Evolutionary conservation across 2,113 vertebrate genomes (phyloP).

Genomic region (Parus major): DNA sequence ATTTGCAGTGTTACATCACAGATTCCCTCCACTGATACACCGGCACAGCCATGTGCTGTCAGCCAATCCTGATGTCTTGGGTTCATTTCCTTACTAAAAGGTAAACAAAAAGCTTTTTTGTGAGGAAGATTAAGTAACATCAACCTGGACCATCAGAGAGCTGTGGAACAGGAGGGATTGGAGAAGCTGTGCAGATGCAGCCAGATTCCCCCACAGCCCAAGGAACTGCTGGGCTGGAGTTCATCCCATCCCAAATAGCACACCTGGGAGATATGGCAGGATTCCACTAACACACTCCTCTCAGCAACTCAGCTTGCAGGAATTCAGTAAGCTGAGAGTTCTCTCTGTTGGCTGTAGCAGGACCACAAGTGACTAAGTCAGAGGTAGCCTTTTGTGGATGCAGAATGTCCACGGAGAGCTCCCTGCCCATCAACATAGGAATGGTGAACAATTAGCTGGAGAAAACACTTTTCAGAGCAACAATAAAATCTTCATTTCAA

Average conservation of each 20-base stretch:
- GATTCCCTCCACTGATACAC: slow-evolving; percentile 20
- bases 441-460: background rate
- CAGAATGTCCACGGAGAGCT: background rate
- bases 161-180: background rate
- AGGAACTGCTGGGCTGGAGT: background rate
- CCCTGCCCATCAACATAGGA: accelerated
- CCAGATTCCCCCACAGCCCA: accelerated
- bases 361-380: background rate
- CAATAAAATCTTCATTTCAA: background rate
- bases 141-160: background rate
- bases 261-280: background rate
- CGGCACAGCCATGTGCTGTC: slow-evolving; percentile 32
- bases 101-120: background rate
- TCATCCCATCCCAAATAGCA: background rate
- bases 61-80: slow-evolving; percentile 38
- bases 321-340: background rate
- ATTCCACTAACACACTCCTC: background rate
- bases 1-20: slow-evolving; percentile 52
- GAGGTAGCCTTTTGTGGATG: background rate
- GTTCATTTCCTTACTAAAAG: slow-evolving; percentile 65
- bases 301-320: background rate
- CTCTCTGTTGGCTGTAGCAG: background rate
- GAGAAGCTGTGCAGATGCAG: background rate
- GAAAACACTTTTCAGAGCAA: background rate
- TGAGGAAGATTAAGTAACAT: background rate